Evolutionary conservation across 2,797 vertebrate species (phyloP), one percentile per base, ranked within the genome.

Genomic region (Brachymystax lenok): DNA sequence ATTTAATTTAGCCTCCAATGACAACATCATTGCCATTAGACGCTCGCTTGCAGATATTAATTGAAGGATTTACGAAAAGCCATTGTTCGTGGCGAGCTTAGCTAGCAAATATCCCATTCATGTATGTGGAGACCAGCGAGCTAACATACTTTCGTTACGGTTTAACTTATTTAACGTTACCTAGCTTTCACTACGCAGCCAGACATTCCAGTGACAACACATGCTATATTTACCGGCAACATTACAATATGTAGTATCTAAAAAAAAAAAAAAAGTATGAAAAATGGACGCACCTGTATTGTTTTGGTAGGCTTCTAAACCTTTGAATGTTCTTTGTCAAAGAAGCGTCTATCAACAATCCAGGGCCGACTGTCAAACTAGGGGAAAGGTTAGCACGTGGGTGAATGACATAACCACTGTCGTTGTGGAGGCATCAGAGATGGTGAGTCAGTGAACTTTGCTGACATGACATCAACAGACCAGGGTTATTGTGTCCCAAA

Each of bases 381-480:
- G 84, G 84, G 81, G 75, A 87, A 84, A 79, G 86, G 81, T 87
- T 5, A 27, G 67, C 33, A 70, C 4, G 19, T 27, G 10, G 51
- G 69, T 56, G 35, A n/a, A 27, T 51, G 56, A 56, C 61, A 4
- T 63, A 33, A 67, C 64, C 27, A 63, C 59, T 63, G 59, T 63
- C 3, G 21, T 21, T 21, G 56, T 63, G 59, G 56, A 19, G 54
- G 54, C 19, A 8, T 59, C 17, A 59, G n/a, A 59, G 6, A 59
- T n/a, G 19, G 7, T n/a, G 19, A n/a, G 56, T 8, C 56, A 7
- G 56, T 59, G n/a, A 21, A 19, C 19, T 59, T 59, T 21, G 56
- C 56, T 63, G 59, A 63, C n/a, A 63, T 63, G 5, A 63, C 21
- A 27, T 27, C 10, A 24, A 3, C 21, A 24, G 7, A 24, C 59